Percentiles rank a stretch among this genome's conserved stretches.
These are phyloP conservation scores for Paraescarpia echinospica DNA, from an alignment of 1,140 invertebrate genomes.

Conservation along the genomic window DNA sequence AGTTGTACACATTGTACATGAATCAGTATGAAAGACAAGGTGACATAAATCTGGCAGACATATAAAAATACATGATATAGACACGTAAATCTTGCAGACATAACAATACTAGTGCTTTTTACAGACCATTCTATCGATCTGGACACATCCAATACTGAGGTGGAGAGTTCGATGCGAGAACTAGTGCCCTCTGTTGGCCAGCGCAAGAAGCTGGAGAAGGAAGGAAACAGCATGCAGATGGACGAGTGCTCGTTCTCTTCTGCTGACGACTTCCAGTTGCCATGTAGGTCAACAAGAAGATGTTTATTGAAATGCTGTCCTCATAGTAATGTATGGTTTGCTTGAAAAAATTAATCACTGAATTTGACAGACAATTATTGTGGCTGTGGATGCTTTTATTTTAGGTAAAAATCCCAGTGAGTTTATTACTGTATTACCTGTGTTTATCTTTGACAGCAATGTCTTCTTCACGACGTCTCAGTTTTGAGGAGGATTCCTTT, in stretches of 20 bases:
- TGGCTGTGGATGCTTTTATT: not conserved
- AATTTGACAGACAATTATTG: not conserved
- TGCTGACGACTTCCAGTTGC: constrained; percentile 7
- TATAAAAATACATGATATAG: not conserved
- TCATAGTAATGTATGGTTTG: not conserved
- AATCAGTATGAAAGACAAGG: not conserved
- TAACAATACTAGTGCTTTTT: not conserved
- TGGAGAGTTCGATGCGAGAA: constrained; percentile 47
- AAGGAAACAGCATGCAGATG: not conserved
- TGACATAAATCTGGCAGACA: not conserved
- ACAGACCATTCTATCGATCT: constrained; percentile 43
- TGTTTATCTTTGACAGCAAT: not conserved
- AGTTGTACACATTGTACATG: not conserved
- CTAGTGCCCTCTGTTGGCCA: constrained; percentile 54
- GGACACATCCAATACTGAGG: constrained; percentile 52
- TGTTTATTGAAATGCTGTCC: not conserved
- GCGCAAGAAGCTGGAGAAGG: constrained; percentile 46
- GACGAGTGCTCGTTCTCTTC: constrained; percentile 15
- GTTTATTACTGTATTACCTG: not conserved
- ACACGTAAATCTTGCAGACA: not conserved
- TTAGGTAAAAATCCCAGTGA: too few relatives aligned
- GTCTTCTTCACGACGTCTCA: constrained; percentile 15
- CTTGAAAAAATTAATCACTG: not conserved
- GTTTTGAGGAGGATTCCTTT: constrained; percentile 48
- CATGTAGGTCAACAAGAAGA: not conserved